Evolutionary conservation across 2,797 vertebrate genomes (phyloP).

Genomic region (Xerus rutilus): DNA sequence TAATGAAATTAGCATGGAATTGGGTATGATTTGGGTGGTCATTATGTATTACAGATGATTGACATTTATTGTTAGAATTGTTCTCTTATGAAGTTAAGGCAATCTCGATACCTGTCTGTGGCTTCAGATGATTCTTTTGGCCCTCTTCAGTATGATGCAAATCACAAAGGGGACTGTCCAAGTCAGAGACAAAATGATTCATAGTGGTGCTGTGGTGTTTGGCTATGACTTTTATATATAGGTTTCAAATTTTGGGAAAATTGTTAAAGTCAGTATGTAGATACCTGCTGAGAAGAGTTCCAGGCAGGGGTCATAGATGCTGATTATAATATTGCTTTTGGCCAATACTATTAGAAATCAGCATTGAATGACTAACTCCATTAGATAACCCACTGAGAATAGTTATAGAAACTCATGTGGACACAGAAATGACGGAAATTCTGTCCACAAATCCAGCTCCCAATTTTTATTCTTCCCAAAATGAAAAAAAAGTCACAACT

Average conservation of each 20-base stretch:
- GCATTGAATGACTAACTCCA: neutral
- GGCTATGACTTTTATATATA: neutral
- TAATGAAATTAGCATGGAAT: neutral
- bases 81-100: neutral
- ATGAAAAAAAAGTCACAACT: neutral
- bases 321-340: conserved; percentile 33
- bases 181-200: neutral
- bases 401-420: conserved; percentile 4
- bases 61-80: conserved; percentile 8
- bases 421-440: neutral
- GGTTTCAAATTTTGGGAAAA: conserved; percentile 68
- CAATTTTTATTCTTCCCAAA: conserved; percentile 5
- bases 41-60: neutral
- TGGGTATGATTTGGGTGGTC: neutral
- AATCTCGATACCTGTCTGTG: neutral
- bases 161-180: neutral
- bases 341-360: conserved; percentile 33
- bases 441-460: neutral
- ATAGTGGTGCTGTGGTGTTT: neutral
- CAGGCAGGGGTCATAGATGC: neutral
- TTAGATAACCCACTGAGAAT: neutral
- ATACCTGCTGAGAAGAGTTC: neutral
- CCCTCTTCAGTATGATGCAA: neutral
- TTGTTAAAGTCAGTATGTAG: conserved; percentile 1
- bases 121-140: neutral